Conservation (phyloP, 1,140 invertebrate species). For the Drosophila ironensis region DNA sequence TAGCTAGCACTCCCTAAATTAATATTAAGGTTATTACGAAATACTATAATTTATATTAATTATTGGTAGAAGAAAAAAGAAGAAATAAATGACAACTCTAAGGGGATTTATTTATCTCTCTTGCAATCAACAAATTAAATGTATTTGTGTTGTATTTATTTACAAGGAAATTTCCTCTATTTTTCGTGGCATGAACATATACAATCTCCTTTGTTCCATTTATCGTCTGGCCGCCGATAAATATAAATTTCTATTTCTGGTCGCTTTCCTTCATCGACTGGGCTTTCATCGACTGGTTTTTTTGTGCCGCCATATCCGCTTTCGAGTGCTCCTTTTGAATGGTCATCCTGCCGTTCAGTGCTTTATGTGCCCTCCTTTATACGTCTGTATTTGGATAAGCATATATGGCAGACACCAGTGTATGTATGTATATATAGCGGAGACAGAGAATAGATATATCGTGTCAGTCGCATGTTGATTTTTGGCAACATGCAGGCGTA, state of each 20-base stretch:
- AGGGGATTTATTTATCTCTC: no score
- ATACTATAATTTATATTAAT: no score
- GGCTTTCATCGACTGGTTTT: background rate
- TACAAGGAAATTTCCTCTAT: no score
- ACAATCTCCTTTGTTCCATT: no score
- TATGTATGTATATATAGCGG: background rate
- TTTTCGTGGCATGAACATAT: no score
- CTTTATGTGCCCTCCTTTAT: constrained; percentile 6
- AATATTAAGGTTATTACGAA: no score
- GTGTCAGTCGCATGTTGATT: constrained; percentile 41
- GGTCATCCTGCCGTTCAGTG: constrained; percentile 9
- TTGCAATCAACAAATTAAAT: no score
- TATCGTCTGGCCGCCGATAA: no score
- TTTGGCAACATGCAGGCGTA: constrained; percentile 42
- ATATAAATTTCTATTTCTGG: background rate
- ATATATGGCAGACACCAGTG: background rate
- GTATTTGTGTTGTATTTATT: no score
- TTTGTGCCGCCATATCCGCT: background rate
- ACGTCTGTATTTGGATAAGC: background rate
- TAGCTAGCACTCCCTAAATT: no score
- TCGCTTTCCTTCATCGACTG: background rate
- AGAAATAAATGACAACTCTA: no score
- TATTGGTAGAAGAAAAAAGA: no score
- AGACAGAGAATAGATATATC: background rate
- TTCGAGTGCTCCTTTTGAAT: constrained; percentile 1